These are phyloP conservation scores for Syrista parreyssii DNA, from an alignment of 2,888 invertebrate genomes.

Conservation along the genomic window DNA sequence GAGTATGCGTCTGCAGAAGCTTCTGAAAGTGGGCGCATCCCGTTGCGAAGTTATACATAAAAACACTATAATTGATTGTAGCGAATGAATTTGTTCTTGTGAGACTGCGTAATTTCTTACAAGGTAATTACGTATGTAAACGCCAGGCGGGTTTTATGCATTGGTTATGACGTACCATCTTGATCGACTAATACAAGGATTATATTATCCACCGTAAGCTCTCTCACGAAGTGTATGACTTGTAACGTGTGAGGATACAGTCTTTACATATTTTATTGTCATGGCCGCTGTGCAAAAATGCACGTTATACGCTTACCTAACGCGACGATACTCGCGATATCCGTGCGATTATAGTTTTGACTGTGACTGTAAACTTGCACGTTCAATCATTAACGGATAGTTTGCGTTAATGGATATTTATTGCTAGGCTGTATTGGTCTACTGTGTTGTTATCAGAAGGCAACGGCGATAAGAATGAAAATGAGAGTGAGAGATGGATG, in stretches of 20 bases:
- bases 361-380: neutral
- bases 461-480: neutral
- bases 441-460: neutral
- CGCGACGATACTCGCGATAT: neutral
- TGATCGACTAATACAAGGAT: neutral
- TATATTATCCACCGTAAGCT: neutral
- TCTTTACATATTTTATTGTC: neutral
- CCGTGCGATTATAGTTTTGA: neutral
- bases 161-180: neutral
- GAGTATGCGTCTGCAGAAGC: neutral
- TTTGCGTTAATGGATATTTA: neutral
- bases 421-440: neutral
- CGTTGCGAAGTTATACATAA: neutral
- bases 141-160: neutral
- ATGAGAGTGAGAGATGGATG: neutral
- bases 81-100: constrained; percentile 23
- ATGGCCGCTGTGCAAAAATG: neutral
- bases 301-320: neutral
- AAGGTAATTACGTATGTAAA: neutral
- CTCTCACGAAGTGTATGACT: neutral
- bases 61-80: constrained; percentile 10
- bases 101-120: constrained; percentile 31
- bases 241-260: neutral
- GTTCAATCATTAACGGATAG: neutral
- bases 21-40: neutral